Base-by-base conservation (phyloP, 2,113 vertebrate genomes). In the Oceanites oceanicus region DNA sequence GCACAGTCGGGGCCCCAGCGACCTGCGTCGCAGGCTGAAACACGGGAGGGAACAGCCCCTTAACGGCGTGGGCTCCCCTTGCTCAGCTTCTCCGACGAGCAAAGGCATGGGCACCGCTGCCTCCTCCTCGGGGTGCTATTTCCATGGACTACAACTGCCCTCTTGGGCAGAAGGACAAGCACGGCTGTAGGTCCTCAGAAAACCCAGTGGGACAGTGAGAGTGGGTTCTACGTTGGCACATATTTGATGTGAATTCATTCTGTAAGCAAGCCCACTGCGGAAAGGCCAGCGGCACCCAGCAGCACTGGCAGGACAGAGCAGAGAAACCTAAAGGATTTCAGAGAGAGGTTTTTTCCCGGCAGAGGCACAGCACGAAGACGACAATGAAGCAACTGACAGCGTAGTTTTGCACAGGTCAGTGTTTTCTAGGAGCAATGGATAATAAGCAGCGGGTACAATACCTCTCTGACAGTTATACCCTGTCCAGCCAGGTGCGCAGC, bases 401-500 rank as follows among this genome's bases (percentile, higher is more conserved):
- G 1, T 0, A 16, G 71, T 29, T 7, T 9, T 21, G 62, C 50
- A 73, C 18, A 2, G 58, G 11, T 5, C 55, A 10, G 67, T 0
- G 22, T 2, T 21, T 30, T 5, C 12, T 7, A 1, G 22, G 4
- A 7, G 44, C 0, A 5, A 6, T 0, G 49, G 62, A 2, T 8
- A 3, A 7, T 1, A 8, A 20, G 0, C 10, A 9, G 18, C 17
- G 3, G 65, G 55, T 1, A 15, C 50, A 0, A 1, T 96, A 99
- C 99, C 99, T 99, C 98, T 98, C 94, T 97, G 98, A 93, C 99
- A 99, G 98, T 94, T 94, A 68, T 97, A 83, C 42, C 99, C 99
- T 0, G 98, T 99, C 99, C 99, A 98, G 53, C 99, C 99, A 0
- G 99, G 96, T 2, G 98, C 90, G 36, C 99, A 99, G 94, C 96